Evolutionary conservation across 2,888 invertebrate species (phyloP).

Genomic region (Erannis defoliaria): DNA sequence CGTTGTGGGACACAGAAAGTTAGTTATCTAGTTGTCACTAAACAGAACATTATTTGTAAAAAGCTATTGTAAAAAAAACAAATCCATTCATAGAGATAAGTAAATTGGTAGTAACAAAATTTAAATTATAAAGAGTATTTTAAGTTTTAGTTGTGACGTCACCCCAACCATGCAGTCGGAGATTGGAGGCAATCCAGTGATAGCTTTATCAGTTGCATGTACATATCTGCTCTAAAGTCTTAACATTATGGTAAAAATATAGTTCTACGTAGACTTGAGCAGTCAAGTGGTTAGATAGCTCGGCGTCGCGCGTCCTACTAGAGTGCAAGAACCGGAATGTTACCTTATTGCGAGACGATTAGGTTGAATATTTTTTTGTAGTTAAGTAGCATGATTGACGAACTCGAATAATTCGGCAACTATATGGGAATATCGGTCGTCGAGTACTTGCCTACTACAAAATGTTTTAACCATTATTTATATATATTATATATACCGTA

Average conservation of each 20-base stretch:
- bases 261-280: background rate
- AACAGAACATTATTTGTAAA: slow-evolving; percentile 6
- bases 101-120: background rate
- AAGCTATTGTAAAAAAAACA: background rate
- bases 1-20: slow-evolving; percentile 6
- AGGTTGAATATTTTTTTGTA: background rate
- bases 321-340: background rate
- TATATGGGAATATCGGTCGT: background rate
- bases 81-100: background rate
- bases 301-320: background rate
- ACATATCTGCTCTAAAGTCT: background rate
- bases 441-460: background rate
- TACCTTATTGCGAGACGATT: background rate
- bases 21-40: slow-evolving; percentile 2
- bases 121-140: background rate
- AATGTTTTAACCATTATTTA: no score
- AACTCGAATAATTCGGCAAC: background rate
- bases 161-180: no score
- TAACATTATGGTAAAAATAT: background rate
- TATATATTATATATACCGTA: no score
- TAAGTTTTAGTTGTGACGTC: background rate
- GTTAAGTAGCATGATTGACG: no score
- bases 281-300: background rate
- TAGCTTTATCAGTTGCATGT: background rate
- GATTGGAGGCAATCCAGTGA: no score